Conservation (phyloP, 2,888 invertebrate genomes). For the Drosophila leonis region DNA sequence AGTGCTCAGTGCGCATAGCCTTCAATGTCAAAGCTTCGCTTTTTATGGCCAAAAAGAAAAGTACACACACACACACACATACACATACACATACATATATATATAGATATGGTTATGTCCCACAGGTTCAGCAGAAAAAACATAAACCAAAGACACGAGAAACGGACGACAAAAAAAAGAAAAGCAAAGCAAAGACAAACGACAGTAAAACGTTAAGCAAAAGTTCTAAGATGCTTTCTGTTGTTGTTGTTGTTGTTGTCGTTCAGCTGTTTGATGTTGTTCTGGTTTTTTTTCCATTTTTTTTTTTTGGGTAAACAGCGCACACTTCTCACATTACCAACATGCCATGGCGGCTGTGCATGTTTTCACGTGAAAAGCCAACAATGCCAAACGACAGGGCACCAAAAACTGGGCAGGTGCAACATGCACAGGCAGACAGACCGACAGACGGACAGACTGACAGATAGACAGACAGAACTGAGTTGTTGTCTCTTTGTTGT, state of each 20-base stretch:
- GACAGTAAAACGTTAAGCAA: constrained; percentile 13
- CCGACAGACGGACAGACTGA: neutral
- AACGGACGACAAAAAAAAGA: neutral
- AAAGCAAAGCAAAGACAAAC: constrained; percentile 9
- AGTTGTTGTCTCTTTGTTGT: constrained; percentile 23
- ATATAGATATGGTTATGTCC: neutral
- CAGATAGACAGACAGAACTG: neutral
- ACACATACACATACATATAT: neutral
- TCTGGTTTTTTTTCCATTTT: constrained; percentile 15
- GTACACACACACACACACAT: neutral
- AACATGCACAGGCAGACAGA: constrained; percentile 55
- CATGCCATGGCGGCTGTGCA: constrained; percentile 34
- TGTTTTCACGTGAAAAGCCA: constrained; percentile 66
- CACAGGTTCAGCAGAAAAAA: constrained; percentile 6
- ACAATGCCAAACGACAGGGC: constrained; percentile 21
- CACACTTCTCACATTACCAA: constrained; percentile 65
- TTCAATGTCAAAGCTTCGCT: constrained; percentile 7
- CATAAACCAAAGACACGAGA: constrained; percentile 14
- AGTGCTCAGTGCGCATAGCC: neutral
- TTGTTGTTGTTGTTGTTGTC: constrained; percentile 6
- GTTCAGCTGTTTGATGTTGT: constrained; percentile 5
- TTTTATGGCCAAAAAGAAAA: constrained; percentile 9
- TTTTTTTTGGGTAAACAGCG: constrained; percentile 40
- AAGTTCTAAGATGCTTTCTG: constrained; percentile 27
- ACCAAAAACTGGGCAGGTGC: constrained; percentile 67